Base-by-base conservation (phyloP, 2,113 vertebrate species). In the Myiopsitta monachus region DNA sequence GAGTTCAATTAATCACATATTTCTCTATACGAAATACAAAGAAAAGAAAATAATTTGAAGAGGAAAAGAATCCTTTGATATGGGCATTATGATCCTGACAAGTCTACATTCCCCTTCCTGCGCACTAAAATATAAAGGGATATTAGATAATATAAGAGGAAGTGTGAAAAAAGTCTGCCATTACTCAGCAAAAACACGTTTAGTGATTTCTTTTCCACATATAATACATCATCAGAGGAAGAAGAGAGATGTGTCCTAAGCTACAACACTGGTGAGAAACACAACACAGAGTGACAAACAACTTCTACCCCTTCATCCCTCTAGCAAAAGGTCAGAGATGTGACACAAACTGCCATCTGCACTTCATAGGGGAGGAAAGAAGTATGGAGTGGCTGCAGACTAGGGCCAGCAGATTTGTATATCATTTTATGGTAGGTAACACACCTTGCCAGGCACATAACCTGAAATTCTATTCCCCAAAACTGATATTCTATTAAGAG, bases 261-360 rank as follows among this genome's bases (percentile, higher is more conserved):
- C 10, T 72, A 14, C 36, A 72, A 7, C 10, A 19, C 18, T 23
- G 14, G 18, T 78, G n/a, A 82, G 77, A 74, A 76, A 76, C 10
- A 33, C 22, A 3, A 11, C 30, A 19, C 6, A 66, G 41, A 67
- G 13, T 38, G 23, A 62, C 4, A 73, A 68, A 67, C 10, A 41
- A 21, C 49, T 62, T 63, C 26, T 38, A 52, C 7, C 16, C 7
- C 11, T 7, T 1, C 26, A 59, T 27, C 26, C 28, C 46, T 61
- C 2, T 2, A 49, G 15, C 11, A 36, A 43, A 54, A 10, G 23
- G 11, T 49, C 0, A 0, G 59, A 66, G 22, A 3, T 12, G 31
- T 36, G 63, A 64, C 43, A 87, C 1, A 76, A 82, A 46, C 3
- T 76, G 17, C 10, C 8, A 3, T 31, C 68, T 86, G 38, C 39